Base-by-base conservation (phyloP, 2,113 vertebrate species). In the Ochotona princeps region DNA sequence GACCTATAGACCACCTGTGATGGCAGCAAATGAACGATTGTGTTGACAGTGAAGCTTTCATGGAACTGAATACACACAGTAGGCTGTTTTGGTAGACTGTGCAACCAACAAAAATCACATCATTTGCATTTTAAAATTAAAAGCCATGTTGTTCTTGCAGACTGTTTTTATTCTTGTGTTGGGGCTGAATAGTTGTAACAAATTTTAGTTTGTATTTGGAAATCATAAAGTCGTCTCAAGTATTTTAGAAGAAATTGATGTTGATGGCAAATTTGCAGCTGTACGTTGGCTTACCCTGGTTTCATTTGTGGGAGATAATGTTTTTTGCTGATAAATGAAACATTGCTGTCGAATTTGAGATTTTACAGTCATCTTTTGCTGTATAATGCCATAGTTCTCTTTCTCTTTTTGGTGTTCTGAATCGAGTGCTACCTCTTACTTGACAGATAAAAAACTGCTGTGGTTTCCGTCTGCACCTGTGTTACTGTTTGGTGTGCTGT, bases 321-420 rank as follows among this genome's bases (percentile, higher is more conserved):
- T 44, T 90, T 97, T 96, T 95, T 79, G 84, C 82, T 79, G 44
- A 89, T 94, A 92, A 96, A 85, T 92, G 95, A 95, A 96, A 78
- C 15, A 10, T 85, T 85, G 91, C 81, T 91, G 73, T 86, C 70
- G 93, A 92, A 69, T 96, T 92, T 95, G 87, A 93, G 90, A 18
- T 57, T 57, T 57, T 57, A 18, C 54, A 57, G 14, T 57, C 54
- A 57, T 57, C 13, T 18, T 44, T 57, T 57, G 54, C 54, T 57
- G 15, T 57, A 57, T 57, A 57, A 57, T 57, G 54, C 18, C 18
- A 57, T 57, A 57, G 54, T 57, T 18, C 54, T 12, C 18, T 57
- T 57, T 57, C 54, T 57, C 11, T 57, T 57, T 57, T 57, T 57
- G 54, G 13, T 57, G 54, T 57, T 57, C 54, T 57, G 18, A 57